phyloP scores from a whole-genome alignment of 1,140 invertebrate genomes.

The Drosophila kanapiae region DNA sequence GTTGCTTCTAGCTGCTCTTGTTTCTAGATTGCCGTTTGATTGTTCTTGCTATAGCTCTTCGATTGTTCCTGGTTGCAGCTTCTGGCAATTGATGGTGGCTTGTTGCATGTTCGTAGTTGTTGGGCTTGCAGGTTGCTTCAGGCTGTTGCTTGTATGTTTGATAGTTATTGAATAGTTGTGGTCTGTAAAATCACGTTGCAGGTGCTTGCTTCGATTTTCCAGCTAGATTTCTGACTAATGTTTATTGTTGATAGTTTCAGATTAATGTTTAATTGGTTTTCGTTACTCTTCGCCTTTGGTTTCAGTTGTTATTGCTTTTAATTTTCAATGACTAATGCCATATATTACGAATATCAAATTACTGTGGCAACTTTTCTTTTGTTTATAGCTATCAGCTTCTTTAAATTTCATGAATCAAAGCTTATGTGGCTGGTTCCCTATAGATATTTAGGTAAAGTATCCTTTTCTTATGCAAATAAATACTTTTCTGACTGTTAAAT shows the following conservation, averaged over 20 bases:
- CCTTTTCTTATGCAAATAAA: too few species aligned
- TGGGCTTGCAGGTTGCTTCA: neutral
- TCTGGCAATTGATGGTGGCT: neutral
- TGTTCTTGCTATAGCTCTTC: neutral
- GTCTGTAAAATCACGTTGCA: neutral
- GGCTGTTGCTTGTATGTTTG: neutral
- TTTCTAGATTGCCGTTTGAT: constrained; percentile 7
- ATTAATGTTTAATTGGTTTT: neutral
- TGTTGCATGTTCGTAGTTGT: neutral
- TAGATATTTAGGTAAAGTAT: too few species aligned
- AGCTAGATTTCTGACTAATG: neutral
- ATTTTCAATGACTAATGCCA: too few species aligned
- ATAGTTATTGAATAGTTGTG: neutral
- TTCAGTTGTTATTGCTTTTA: too few species aligned
- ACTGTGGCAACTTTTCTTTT: neutral
- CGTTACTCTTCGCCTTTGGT: neutral
- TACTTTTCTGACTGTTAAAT: too few species aligned
- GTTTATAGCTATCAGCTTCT: too few species aligned
- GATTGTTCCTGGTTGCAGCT: neutral
- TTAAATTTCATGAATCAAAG: neutral
- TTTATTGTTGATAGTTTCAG: neutral
- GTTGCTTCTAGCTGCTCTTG: constrained; percentile 7
- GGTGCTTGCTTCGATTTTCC: neutral
- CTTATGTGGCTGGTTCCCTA: neutral
- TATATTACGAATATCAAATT: too few species aligned